Base-by-base conservation (phyloP, 2,888 invertebrate genomes). In the Leucophenga maculata region DNA sequence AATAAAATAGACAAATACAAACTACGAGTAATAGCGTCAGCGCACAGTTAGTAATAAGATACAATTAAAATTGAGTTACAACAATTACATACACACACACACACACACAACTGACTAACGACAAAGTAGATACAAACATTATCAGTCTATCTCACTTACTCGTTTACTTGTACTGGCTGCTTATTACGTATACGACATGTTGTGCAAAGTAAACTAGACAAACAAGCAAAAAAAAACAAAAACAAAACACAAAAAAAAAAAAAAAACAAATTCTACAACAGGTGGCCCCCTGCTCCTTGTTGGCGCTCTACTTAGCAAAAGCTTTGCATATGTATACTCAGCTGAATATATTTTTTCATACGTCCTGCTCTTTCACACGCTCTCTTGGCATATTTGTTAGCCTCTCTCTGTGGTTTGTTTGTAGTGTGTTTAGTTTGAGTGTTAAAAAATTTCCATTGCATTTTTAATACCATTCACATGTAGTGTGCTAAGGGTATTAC, bases 171-270 rank as follows among this genome's bases (percentile, higher is more conserved):
- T 48, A 20, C 0, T 14, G 26, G 59, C 48, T 18, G 26, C 31
- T 67, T 69, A 71, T 65, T 74, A 72, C 72, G 74, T 73, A 75
- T 73, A 75, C 75, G 69, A 65, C 57, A 50, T 39, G 46, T 64
- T 65, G 32, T 59, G 44, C 65, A 48, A 48, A 26, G 59, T 46
- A 20, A 67, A 57, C 67, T 60, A 60, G 20, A 54, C 54, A 39
- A 14, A 32, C 32, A 48, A 48, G 39, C 60, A 31, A 66, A 59
- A 50, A 48, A 50, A 54, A 46, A 46, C 14, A 39, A 39, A 6
- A 39, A 39, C 60, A 48, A 48, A 26, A 48, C 20, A 13, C 54
- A 57, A 55, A 50, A 60, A 39, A 54, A 39, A 39, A 14, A 32
- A 31, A 48, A 48, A 18, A 48, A 31, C 54, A 59, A 50, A 48